Conservation (phyloP, 2,113 vertebrate genomes). For the Muscicapa adusta region DNA sequence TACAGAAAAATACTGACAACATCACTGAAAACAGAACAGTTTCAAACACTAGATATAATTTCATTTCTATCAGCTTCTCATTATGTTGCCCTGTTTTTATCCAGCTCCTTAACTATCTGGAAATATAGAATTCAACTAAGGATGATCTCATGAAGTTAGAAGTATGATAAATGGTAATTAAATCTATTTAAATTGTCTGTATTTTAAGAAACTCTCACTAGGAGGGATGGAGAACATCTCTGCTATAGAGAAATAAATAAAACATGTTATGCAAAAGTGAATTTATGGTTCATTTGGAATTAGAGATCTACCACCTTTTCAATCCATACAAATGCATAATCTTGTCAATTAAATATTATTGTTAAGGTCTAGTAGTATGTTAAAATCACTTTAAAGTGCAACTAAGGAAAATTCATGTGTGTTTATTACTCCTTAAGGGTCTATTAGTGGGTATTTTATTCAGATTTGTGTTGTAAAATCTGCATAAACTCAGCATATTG, state of each 20-base stretch:
- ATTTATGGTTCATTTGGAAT: constrained; percentile 81
- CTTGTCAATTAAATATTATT: constrained; percentile 88
- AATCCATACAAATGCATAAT: constrained; percentile 84
- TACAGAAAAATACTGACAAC: neutral
- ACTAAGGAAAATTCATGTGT: constrained; percentile 83
- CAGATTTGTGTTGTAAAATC: constrained; percentile 85
- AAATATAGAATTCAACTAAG: constrained; percentile 61
- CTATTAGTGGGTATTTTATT: constrained; percentile 85
- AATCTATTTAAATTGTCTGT: constrained; percentile 77
- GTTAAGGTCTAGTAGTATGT: constrained; percentile 84
- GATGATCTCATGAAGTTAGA: constrained; percentile 68
- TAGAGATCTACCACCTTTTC: constrained; percentile 79
- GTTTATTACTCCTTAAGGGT: constrained; percentile 85
- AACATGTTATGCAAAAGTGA: constrained; percentile 82
- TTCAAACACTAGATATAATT: neutral
- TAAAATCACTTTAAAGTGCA: constrained; percentile 84
- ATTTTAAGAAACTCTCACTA: constrained; percentile 76
- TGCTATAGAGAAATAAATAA: constrained; percentile 82
- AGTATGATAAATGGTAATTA: constrained; percentile 81
- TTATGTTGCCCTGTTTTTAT: neutral
- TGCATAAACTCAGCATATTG: constrained; percentile 87
- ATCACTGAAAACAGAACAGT: neutral
- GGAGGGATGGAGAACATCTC: constrained; percentile 73
- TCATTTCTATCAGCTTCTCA: constrained; percentile 19
- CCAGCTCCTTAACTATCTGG: constrained; percentile 36